Evolutionary conservation across 2,888 invertebrate species (phyloP).

Genomic region (Gibbula magus): DNA sequence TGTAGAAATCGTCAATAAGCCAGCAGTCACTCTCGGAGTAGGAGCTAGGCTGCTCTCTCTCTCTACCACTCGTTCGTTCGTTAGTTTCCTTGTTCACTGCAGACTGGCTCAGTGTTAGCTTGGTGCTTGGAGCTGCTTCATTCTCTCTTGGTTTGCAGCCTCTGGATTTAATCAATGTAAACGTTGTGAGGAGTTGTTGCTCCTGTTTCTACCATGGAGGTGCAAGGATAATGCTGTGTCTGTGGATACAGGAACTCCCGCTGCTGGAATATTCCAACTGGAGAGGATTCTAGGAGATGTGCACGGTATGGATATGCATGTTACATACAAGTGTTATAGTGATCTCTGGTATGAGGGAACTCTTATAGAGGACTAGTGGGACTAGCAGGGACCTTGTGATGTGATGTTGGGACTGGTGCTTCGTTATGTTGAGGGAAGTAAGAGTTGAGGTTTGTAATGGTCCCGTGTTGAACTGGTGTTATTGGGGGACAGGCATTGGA

Average conservation of each 20-base stretch:
- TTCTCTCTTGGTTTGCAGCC: too few relatives aligned
- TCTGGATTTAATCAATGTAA: conserved; percentile 1
- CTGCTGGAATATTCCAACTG: neutral
- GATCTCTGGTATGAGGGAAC: too few relatives aligned
- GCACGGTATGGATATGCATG: neutral
- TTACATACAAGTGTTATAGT: neutral
- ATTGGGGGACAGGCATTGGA: too few relatives aligned
- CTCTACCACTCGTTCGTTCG: neutral
- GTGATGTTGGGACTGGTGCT: too few relatives aligned
- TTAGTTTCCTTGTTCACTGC: neutral
- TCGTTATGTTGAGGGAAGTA: too few relatives aligned
- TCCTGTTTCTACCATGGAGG: neutral
- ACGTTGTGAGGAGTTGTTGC: neutral
- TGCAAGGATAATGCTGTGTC: neutral
- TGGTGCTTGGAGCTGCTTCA: too few relatives aligned
- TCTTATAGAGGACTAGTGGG: too few relatives aligned
- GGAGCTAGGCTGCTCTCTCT: neutral
- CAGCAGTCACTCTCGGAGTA: conserved; percentile 4
- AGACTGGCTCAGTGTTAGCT: too few relatives aligned
- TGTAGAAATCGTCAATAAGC: neutral
- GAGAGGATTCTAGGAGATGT: neutral
- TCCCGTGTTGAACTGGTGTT: too few relatives aligned
- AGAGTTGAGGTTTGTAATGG: too few relatives aligned
- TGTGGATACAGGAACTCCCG: neutral
- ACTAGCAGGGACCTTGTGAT: too few relatives aligned